Evolutionary conservation across 2,113 vertebrate species (phyloP), one percentile per base, ranked within the genome.

Genomic region (Myrmophylax atrothorax): DNA sequence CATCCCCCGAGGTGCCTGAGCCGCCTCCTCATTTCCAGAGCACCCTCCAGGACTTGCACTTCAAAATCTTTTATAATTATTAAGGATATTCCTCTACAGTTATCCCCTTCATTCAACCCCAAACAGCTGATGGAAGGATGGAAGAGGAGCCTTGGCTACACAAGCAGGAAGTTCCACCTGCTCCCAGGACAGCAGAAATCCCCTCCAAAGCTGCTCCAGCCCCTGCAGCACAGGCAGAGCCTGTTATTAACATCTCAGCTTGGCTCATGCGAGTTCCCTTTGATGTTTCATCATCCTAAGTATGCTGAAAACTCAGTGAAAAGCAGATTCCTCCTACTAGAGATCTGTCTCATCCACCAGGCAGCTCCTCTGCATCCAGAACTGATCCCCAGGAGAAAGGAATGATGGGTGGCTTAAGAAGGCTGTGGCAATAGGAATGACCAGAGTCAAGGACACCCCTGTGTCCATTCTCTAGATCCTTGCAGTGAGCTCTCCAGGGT

Each of bases 321-420:
- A 93, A 96, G 14, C 78, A 93, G 66, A 82, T 67, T 90, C 70
- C 75, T 90, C 70, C 93, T 49, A 58, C 86, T 58, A 49, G 70
- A 87, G 78, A 70, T 53, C 59, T 78, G 66, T 55, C 31, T 72
- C 69, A n/a, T 44, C 29, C 23, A 47, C 7, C 52, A 74, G 38
- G 35, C 81, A 37, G 24, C 50, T 93, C 56, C 74, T 76, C 77
- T 75, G 87, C 55, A 76, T n/a, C 26, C 20, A 68, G 46, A 38
- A 72, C 1, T 14, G 58, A 60, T 86, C 46, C 75, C 53, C 70
- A 49, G 11, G 86, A 73, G 89, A 62, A 76, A 25, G 53, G 46
- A 79, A 69, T 8, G 49, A 90, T 10, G 74, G 49, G 24, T 40
- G 82, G 59, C 28, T 67, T 29, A 3, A 37, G 40, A 69, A 31